These are phyloP conservation scores for Drosophila nigromelanica DNA, from an alignment of 1,140 invertebrate species.

Conservation along the genomic window DNA sequence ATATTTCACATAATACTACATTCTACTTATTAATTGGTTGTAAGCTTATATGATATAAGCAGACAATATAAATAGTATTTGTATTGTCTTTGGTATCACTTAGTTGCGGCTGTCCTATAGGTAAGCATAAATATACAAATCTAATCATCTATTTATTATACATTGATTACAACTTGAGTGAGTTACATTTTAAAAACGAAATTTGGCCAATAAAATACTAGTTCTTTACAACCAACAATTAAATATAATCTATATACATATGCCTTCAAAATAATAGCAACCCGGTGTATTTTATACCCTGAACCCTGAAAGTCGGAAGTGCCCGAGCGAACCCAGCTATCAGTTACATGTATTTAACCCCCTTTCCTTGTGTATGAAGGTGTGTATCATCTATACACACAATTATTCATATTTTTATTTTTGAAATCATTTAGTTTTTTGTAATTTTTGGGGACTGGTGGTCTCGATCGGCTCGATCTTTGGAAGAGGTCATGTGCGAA, in stretches of 20 bases:
- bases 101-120: conserved; percentile 33
- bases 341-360: no score
- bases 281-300: neutral
- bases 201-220: conserved; percentile 18
- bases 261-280: neutral
- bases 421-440: no score
- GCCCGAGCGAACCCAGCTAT: no score
- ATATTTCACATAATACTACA: conserved; percentile 58
- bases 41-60: conserved; percentile 21
- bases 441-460: no score
- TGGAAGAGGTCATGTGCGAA: no score
- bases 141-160: conserved; percentile 22
- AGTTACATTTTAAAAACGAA: conserved; percentile 19
- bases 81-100: conserved; percentile 21
- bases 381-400: no score
- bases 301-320: no score
- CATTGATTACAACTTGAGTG: conserved; percentile 18
- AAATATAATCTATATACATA: conserved; percentile 5
- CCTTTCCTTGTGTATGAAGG: no score
- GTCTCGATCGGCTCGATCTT: no score
- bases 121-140: conserved; percentile 46
- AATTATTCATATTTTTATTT: no score
- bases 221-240: conserved; percentile 25
- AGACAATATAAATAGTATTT: no score
- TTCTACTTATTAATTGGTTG: conserved; percentile 54